These are phyloP conservation scores for Sebastolobus altivelis DNA, from an alignment of 2,797 vertebrate genomes.

Conservation along the genomic window DNA sequence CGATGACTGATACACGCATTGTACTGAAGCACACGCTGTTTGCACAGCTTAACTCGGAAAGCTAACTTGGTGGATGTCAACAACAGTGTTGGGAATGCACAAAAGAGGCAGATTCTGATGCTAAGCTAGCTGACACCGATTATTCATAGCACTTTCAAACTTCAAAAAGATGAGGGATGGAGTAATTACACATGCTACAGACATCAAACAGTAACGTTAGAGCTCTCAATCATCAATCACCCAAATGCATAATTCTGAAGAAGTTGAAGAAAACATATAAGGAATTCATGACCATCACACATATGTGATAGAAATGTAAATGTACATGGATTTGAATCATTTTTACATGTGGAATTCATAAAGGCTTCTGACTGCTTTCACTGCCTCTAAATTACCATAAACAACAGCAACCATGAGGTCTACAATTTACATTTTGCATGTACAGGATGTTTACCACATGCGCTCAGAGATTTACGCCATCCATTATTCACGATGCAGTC, in stretches of 20 bases:
- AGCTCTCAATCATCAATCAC: not conserved
- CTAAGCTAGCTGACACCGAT: not conserved
- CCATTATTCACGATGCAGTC: conserved; percentile 52
- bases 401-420: conserved; percentile 16
- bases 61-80: conserved; percentile 5
- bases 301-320: conserved; percentile 26
- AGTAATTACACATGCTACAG: not conserved
- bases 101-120: not conserved
- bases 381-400: conserved; percentile 30
- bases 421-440: conserved; percentile 52
- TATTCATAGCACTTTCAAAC: conserved; percentile 5
- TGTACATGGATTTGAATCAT: not conserved
- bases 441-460: conserved; percentile 36
- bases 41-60: not conserved
- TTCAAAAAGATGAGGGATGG: not conserved
- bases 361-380: not conserved
- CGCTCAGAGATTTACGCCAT: conserved; percentile 41
- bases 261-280: not conserved
- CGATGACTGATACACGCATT: not conserved
- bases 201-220: not conserved
- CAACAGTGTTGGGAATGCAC: conserved; percentile 12
- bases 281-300: not conserved
- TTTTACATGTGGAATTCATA: conserved; percentile 13
- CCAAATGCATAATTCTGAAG: not conserved
- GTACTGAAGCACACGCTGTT: conserved; percentile 15